These are phyloP conservation scores for Porites divaricata DNA, from an alignment of 92 coral and sea anemone genomes.

Conservation along the genomic window DNA sequence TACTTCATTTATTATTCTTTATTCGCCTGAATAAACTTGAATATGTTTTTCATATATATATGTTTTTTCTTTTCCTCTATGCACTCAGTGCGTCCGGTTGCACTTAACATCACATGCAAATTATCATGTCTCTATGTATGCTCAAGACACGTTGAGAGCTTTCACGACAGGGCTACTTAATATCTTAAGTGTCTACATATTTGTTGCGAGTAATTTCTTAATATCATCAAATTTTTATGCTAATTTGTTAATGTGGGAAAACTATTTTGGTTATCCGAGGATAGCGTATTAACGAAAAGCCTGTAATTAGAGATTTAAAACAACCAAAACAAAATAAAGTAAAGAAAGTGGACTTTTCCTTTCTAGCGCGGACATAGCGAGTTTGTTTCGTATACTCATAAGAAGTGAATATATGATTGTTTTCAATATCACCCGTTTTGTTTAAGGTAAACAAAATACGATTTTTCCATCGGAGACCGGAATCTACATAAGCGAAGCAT, in stretches of 20 bases:
- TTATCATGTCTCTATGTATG: too few species aligned
- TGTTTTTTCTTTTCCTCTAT: too few species aligned
- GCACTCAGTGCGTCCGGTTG: too few species aligned
- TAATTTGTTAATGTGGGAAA: neutral
- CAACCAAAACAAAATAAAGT: neutral
- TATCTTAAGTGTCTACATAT: neutral
- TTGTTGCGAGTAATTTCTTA: neutral
- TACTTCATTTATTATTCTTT: too few species aligned
- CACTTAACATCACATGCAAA: too few species aligned
- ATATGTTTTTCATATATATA: too few species aligned
- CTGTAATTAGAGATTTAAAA: neutral
- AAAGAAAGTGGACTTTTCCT: neutral
- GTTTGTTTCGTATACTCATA: neutral
- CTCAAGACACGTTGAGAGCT: too few species aligned
- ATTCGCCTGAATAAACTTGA: too few species aligned
- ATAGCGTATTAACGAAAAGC: neutral
- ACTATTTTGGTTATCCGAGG: neutral
- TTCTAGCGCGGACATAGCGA: too few species aligned
- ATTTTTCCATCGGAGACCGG: neutral
- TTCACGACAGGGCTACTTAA: neutral
- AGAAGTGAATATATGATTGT: neutral
- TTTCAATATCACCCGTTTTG: conserved; percentile 16
- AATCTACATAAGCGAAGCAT: too few species aligned
- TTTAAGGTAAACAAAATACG: conserved; percentile 12
- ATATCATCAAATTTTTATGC: conserved; percentile 6